A percentile compares a stretch with the other conserved stretches of the same genome.
These are phyloP conservation scores for Trachelus tabidus DNA, from an alignment of 2,888 invertebrate genomes.

Conservation along the genomic window DNA sequence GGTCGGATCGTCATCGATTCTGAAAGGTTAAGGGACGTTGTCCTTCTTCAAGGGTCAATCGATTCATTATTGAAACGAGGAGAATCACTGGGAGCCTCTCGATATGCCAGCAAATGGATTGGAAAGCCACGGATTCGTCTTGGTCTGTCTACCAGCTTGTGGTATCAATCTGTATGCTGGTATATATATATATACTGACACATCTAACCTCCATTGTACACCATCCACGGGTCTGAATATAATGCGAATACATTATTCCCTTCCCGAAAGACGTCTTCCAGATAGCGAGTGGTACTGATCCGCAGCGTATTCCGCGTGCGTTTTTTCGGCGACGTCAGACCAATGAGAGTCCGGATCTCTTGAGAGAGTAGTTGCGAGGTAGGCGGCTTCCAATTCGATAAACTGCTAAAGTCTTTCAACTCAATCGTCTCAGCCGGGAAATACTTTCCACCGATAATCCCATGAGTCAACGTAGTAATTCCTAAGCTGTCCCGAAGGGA, in stretches of 20 bases:
- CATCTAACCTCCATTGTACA: neutral
- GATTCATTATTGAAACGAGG: conserved; percentile 23
- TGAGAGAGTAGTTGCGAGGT: neutral
- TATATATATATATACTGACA: neutral
- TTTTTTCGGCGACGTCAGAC: neutral
- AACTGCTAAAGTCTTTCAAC: neutral
- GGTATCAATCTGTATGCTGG: neutral
- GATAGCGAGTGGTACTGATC: neutral
- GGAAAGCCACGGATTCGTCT: conserved; percentile 21
- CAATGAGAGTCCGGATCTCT: neutral
- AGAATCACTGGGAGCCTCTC: conserved; percentile 18
- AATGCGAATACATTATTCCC: neutral
- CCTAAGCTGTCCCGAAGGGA: conserved; percentile 1
- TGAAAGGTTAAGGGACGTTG: neutral
- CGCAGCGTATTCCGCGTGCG: neutral
- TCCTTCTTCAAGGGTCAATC: conserved; percentile 7
- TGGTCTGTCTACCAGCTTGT: conserved; percentile 7
- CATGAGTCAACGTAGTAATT: conserved; percentile 3
- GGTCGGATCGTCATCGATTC: neutral
- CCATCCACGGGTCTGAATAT: neutral
- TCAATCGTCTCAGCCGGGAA: neutral
- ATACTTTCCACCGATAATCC: conserved; percentile 1
- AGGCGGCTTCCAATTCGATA: neutral
- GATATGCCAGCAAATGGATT: conserved; percentile 19
- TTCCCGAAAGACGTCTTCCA: neutral